A percentile compares a stretch with the other conserved stretches of the same genome.
Conservation (phyloP, 2,797 vertebrate genomes). For the Danionella dracula region DNA sequence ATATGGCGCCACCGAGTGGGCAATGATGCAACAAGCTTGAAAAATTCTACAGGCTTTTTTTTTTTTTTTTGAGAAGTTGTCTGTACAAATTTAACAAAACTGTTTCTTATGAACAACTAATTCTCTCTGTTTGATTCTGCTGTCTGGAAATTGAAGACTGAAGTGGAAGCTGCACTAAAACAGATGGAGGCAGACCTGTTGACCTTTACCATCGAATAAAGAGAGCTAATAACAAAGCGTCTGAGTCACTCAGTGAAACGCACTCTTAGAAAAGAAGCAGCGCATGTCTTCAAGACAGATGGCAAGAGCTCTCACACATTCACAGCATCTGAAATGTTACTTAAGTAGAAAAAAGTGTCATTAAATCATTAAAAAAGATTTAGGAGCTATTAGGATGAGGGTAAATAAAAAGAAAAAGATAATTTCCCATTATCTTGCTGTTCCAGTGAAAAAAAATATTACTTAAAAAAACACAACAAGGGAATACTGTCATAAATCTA, state of each 20-base stretch:
- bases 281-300: slow-evolving; percentile 28
- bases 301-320: not conserved
- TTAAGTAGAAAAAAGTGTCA: no score
- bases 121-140: not conserved
- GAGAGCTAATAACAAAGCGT: slow-evolving; percentile 24
- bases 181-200: slow-evolving; percentile 47
- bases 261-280: not conserved
- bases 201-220: slow-evolving; percentile 52
- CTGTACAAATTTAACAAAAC: no score
- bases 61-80: no score
- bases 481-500: no score
- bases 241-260: slow-evolving; percentile 17
- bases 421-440: no score
- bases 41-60: no score
- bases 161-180: slow-evolving; percentile 12
- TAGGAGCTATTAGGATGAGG: no score
- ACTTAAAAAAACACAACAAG: no score
- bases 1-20: not conserved
- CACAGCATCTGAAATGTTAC: not conserved
- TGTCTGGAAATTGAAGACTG: not conserved
- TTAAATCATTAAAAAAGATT: no score
- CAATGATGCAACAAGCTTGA: not conserved
- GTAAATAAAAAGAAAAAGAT: no score
- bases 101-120: no score
- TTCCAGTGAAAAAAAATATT: no score